phyloP scores from a whole-genome alignment of 2,888 invertebrate genomes.

The Pimpla rufipes region DNA sequence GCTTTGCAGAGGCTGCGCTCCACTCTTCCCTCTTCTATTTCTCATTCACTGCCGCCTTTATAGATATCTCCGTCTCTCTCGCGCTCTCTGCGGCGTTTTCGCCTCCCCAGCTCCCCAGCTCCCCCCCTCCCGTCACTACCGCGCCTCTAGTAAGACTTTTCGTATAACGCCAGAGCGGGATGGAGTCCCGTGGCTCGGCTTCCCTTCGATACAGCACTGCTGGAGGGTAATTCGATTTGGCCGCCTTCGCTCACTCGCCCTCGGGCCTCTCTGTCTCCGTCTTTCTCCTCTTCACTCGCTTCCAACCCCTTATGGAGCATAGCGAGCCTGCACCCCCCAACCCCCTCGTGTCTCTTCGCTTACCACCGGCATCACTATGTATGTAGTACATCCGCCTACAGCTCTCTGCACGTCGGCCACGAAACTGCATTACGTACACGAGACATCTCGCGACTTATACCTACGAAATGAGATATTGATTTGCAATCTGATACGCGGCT shows the following conservation, averaged over 20 bases:
- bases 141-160: slow-evolving; percentile 72
- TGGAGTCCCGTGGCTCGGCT: slow-evolving; percentile 65
- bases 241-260: slow-evolving; percentile 52
- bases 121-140: not conserved
- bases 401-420: slow-evolving; percentile 73
- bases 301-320: slow-evolving; percentile 20
- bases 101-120: no score
- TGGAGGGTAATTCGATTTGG: slow-evolving; percentile 81
- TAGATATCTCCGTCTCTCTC: slow-evolving; percentile 28
- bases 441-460: slow-evolving; percentile 79
- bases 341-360: slow-evolving; percentile 56
- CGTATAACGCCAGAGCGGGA: slow-evolving; percentile 66
- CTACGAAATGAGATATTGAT: slow-evolving; percentile 83
- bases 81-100: slow-evolving; percentile 17
- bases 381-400: slow-evolving; percentile 60
- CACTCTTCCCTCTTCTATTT: slow-evolving; percentile 50
- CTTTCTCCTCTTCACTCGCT: slow-evolving; percentile 33
- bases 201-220: slow-evolving; percentile 73
- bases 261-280: slow-evolving; percentile 51
- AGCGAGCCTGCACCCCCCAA: slow-evolving; percentile 37
- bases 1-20: slow-evolving; percentile 70
- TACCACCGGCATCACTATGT: slow-evolving; percentile 56
- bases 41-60: slow-evolving; percentile 52
- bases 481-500: slow-evolving; percentile 79
- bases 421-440: slow-evolving; percentile 80